Evolutionary conservation across 2,113 vertebrate species (phyloP).

Genomic region (Thunnus maccoyii): DNA sequence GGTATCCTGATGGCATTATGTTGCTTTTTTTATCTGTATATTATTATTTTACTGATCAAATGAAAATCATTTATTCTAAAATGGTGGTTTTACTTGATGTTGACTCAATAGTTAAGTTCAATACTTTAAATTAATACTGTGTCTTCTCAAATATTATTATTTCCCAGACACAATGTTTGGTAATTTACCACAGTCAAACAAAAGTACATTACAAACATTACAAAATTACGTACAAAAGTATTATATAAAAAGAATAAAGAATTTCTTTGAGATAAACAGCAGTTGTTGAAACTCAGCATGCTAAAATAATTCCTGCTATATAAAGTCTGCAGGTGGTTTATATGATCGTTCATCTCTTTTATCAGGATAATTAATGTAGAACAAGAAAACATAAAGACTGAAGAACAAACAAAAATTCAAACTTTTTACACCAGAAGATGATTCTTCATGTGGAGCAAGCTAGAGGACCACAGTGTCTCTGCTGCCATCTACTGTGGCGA

Average conservation of each 20-base stretch:
- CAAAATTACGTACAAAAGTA: too few species aligned
- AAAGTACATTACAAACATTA: too few species aligned
- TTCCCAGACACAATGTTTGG: too few species aligned
- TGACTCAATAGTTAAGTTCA: too few species aligned
- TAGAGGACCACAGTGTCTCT: conserved; percentile 35
- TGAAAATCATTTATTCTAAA: too few species aligned
- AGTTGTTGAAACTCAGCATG: background rate
- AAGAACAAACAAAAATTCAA: background rate
- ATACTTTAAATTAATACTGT: too few species aligned
- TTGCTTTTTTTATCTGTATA: too few species aligned
- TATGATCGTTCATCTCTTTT: background rate
- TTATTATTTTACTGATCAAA: too few species aligned
- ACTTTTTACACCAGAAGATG: background rate
- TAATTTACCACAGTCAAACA: too few species aligned
- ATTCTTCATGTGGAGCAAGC: background rate
- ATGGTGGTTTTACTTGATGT: too few species aligned
- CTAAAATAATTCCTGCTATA: background rate
- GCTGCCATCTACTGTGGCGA: conserved; percentile 65
- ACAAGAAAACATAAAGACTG: background rate
- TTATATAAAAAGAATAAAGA: too few species aligned
- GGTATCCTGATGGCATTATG: background rate
- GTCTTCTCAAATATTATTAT: too few species aligned
- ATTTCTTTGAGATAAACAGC: background rate
- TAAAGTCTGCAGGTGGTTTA: background rate
- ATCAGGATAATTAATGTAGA: conserved; percentile 4